phyloP scores from a whole-genome alignment of 2,113 vertebrate genomes.

The Oncorhynchus clarkii region DNA sequence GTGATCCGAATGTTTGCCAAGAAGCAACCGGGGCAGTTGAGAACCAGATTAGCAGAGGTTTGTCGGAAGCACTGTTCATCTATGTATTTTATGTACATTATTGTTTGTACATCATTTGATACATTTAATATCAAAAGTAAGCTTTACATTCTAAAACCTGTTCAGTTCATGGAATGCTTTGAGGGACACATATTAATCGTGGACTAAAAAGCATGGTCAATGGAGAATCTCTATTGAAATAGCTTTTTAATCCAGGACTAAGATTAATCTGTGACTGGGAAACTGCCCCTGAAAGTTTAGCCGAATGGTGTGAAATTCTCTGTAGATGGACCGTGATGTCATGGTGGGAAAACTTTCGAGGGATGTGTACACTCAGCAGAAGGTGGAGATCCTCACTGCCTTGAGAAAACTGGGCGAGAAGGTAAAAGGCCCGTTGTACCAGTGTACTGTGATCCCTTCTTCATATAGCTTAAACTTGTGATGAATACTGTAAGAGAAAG shows the following conservation, averaged over 20 bases:
- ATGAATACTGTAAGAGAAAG: not conserved
- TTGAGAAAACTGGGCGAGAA: slow-evolving; percentile 95
- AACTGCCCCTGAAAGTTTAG: not conserved
- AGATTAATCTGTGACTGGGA: not conserved
- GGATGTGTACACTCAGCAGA: slow-evolving; percentile 87
- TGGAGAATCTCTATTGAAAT: too few relatives aligned
- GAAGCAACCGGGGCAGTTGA: slow-evolving; percentile 94
- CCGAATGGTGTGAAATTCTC: slow-evolving; percentile 25
- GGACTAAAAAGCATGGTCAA: too few relatives aligned
- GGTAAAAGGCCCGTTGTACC: slow-evolving; percentile 66
- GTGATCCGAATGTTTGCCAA: slow-evolving; percentile 97
- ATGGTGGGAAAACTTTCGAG: slow-evolving; percentile 90
- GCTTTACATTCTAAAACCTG: not conserved
- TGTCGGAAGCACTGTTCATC: slow-evolving; percentile 18
- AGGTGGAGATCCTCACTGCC: slow-evolving; percentile 93
- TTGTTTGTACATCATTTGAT: not conserved
- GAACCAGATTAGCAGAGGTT: slow-evolving; percentile 92
- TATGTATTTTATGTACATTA: not conserved
- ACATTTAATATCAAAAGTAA: not conserved
- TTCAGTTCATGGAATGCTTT: not conserved
- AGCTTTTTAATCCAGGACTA: not conserved
- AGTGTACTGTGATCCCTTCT: not conserved
- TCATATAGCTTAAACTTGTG: not conserved
- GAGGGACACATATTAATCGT: not conserved
- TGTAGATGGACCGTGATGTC: slow-evolving; percentile 94